A percentile compares a stretch with the other conserved stretches of the same genome.
phyloP scores from a whole-genome alignment of 2,888 invertebrate species.

The Lamproptera curius region DNA sequence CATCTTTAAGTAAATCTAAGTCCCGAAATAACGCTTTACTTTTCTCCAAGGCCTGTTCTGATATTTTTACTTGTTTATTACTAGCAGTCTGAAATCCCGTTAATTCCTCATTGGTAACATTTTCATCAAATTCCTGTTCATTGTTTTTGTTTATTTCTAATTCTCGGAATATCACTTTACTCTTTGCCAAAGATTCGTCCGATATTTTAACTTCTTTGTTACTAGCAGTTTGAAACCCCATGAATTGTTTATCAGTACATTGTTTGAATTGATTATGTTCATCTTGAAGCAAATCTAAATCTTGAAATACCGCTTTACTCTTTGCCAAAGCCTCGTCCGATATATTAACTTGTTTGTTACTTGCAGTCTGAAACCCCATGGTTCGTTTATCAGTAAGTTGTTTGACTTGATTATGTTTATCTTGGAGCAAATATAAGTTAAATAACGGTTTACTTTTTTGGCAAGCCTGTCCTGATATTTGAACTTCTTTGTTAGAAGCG shows the following conservation, averaged over 20 bases:
- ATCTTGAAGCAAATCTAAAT: conserved; percentile 23
- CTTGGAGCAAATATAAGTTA: too few relatives aligned
- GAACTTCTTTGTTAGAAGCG: too few relatives aligned
- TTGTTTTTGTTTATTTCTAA: too few relatives aligned
- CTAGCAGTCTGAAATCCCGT: conserved; percentile 38
- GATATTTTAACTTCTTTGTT: conserved; percentile 43
- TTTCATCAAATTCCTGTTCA: too few relatives aligned
- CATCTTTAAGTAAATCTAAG: too few relatives aligned
- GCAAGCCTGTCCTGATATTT: too few relatives aligned
- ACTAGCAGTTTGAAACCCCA: conserved; percentile 46
- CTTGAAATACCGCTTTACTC: conserved; percentile 44
- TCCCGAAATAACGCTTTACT: too few relatives aligned
- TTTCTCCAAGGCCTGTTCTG: conserved; percentile 34
- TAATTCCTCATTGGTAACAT: too few relatives aligned
- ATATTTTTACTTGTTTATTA: conserved; percentile 37
- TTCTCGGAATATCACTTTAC: too few relatives aligned
- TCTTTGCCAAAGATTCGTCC: conserved; percentile 43
- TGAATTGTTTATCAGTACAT: conserved; percentile 20
- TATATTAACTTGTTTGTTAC: conserved; percentile 36
- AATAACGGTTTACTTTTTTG: too few relatives aligned
- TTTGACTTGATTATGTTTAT: conserved; percentile 6
- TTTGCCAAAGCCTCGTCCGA: conserved; percentile 41
- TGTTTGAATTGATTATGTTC: conserved; percentile 33
- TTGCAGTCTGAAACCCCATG: conserved; percentile 43
- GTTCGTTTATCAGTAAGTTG: conserved; percentile 40